Base-by-base conservation (phyloP, 2,113 vertebrate genomes). In the Anhinga anhinga region DNA sequence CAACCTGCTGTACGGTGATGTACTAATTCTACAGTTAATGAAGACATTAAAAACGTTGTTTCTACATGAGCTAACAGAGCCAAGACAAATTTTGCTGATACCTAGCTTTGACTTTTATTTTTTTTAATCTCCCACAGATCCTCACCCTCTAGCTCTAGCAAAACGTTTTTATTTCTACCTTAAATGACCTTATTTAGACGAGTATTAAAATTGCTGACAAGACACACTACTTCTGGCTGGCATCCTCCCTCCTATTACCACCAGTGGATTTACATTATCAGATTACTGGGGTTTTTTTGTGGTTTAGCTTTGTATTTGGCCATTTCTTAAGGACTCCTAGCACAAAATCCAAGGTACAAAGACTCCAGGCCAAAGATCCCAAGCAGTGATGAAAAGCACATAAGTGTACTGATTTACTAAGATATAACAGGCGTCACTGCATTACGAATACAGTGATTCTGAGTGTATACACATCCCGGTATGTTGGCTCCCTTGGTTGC, bases 401-500 rank as follows among this genome's bases (percentile, higher is more conserved):
- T 1, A 91, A 86, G 52, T 19, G 0, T 13, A 47, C 7, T 55
- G 30, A 36, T 71, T 71, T 50, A 59, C 0, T 49, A 76, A 11
- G 15, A 69, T 15, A 11, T 34, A 72, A 76, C n/a, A 49, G 32
- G 27, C 65, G 30, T 30, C 56, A 69, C 4, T 0, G 3, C 7
- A 29, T 78, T 67, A 71, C 5, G 11, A 94, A 81, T 12, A 86
- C 27, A 69, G 30, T 7, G 27, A 81, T n/a, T 23, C 11, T 26
- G 16, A 79, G 29, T 7, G 6, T 25, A 50, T 2, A 4, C 5
- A n/a, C 15, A 23, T 20, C 53, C 20, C 29, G 40, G 10, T n/a
- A 55, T 1, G 17, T 1, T 65, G 30, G 23, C 10, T 63, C 20
- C 55, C 70, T 23, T 1, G 1, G 26, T 0, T 62, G 26, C 66